phyloP scores from a whole-genome alignment of 1,140 invertebrate species.

The Diplogasteroides magnus region DNA sequence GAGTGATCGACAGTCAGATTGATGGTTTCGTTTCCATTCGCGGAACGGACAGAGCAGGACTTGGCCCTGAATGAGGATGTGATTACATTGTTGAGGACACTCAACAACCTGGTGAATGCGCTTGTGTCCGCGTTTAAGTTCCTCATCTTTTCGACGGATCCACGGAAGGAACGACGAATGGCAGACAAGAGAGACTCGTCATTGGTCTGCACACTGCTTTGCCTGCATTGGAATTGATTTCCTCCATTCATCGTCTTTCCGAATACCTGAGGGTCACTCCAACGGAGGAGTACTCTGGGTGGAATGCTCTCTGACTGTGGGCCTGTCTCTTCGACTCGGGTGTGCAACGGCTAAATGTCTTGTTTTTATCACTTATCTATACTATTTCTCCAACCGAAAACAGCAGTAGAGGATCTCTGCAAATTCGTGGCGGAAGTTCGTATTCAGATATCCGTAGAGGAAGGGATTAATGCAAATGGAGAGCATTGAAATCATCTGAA shows the following conservation, averaged over 20 bases:
- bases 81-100: no score
- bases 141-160: neutral
- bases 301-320: neutral
- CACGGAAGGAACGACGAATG: neutral
- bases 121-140: neutral
- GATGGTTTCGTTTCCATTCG: no score
- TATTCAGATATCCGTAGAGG: conserved; percentile 54
- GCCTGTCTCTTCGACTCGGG: neutral
- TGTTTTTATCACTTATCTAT: neutral
- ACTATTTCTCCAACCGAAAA: no score
- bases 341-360: neutral
- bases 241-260: neutral
- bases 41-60: no score
- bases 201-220: neutral
- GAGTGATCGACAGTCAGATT: no score
- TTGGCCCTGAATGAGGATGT: no score
- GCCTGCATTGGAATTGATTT: neutral
- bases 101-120: neutral
- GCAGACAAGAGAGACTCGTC: neutral
- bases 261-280: neutral
- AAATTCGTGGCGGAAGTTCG: conserved; percentile 52
- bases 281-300: neutral
- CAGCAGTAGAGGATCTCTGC: conserved; percentile 46
- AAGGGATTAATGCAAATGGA: conserved; percentile 56
- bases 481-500: conserved; percentile 46